These are phyloP conservation scores for Tethya wilhelma DNA, from an alignment of 37 sponge, comb jelly and placozoan species.

Conservation along the genomic window DNA sequence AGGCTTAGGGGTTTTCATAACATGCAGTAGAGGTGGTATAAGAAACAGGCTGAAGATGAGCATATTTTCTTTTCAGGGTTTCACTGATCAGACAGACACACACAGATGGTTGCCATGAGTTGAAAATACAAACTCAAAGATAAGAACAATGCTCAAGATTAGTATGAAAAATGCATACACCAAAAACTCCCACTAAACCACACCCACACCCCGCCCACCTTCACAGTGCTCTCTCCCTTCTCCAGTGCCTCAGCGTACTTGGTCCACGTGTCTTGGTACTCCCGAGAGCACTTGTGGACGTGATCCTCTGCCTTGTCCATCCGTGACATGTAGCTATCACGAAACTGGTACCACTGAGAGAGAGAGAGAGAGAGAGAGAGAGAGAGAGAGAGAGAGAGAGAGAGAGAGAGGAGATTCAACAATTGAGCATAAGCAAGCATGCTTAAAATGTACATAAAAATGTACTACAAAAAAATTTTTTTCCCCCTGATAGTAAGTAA, in stretches of 20 bases:
- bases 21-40: no score
- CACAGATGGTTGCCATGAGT: background rate
- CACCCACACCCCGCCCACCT: no score
- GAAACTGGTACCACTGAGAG: slow-evolving; percentile 50
- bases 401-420: background rate
- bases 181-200: no score
- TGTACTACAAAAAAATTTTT: background rate
- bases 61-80: no score
- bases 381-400: background rate
- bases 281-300: slow-evolving; percentile 49
- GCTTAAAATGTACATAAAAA: background rate
- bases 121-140: background rate
- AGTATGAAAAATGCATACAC: no score
- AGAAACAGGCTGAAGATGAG: no score
- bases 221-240: slow-evolving; percentile 22
- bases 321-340: slow-evolving; percentile 39
- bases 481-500: background rate
- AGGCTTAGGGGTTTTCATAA: no score
- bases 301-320: slow-evolving; percentile 69
- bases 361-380: background rate
- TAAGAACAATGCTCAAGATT: no score
- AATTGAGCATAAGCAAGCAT: no score
- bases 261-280: slow-evolving; percentile 60
- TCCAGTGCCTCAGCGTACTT: slow-evolving; percentile 52
- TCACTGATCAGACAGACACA: background rate